Base-by-base conservation (phyloP, 2,113 vertebrate genomes). In the Megaleporinus macrocephalus region DNA sequence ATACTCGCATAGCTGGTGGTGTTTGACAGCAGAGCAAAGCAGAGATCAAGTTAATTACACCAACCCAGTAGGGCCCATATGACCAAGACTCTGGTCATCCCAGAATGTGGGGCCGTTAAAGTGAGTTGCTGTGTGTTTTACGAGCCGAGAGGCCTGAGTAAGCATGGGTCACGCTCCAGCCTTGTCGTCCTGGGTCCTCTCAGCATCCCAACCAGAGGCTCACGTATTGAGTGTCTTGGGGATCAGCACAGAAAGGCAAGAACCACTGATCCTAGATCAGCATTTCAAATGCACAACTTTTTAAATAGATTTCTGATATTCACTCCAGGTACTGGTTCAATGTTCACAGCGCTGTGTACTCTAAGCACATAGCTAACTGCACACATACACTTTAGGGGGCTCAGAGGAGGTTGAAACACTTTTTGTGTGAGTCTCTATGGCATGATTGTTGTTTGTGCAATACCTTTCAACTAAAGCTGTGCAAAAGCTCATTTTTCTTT, bases 101-200 rank as follows among this genome's bases (percentile, higher is more conserved):
- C 24, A 44, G 36, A 66, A 29, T 68, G 16, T 15, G 12, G 20
- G 10, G 51, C 29, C 24, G 57, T 51, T 73, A 53, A 73, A 73
- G 36, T 7, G 44, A 83, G 81, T 41, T 72, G 79, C 70, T 62
- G 27, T 66, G 33, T 27, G 33, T 72, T 83, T 80, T 73, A 83
- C 10, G 24, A 76, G 72, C 59, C 22, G 30, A 59, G 73, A 29
- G 62, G 26, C 26, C 72, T 49, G 33, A 41, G 33, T 36, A 20
- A 73, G 41, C 18, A 44, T 22, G 63, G 29, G 72, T 63, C 68
- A 77, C 61, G 27, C 59, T 74, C 36, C 20, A n/a, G 13, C 20
- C 55, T 10, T 47, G 10, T 66, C 75, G 47, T 57, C 44, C 30
- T 73, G 9, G 47, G 33, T n/a, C 24, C 29, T 44, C 57, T 82